Base-by-base conservation (phyloP, 37 sponge, comb jelly and placozoan species). In the Ephydatia muelleri region DNA sequence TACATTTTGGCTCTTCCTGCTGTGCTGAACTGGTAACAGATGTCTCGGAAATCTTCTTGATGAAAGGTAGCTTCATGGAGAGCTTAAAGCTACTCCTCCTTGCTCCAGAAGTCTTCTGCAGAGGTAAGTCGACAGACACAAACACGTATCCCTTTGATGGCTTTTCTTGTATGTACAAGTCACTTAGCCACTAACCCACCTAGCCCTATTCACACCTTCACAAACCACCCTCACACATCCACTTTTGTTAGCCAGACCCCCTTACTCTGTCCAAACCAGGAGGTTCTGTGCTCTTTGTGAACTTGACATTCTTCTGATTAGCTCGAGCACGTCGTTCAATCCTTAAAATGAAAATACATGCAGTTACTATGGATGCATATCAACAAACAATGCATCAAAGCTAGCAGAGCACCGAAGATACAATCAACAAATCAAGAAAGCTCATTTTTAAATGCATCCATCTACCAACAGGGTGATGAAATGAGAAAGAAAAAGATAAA, bases 261-360 rank as follows among this genome's bases (percentile, higher is more conserved):
- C 79, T 21, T 39, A 86, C 82, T 80, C 78, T 87, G 71, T 80
- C 78, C 4, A 85, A 72, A 27, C 40, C 82, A 28, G 86, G 76
- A 28, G 72, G 19, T 23, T 70, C 27, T 28, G 81, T 82, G 25
- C 57, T 70, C 73, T 81, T 73, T 28, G 86, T 83, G 82, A 97
- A 97, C 81, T 97, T 94, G 14, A 97, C 97, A 76, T 81, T 85
- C 82, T 88, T 93, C 34, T 84, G 84, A 30, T 76, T 69, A 25
- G 93, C 35, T 66, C 80, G 79, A 30, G 80, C 75, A 37, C 83
- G 73, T 34, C 89, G 88, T 72, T 91, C 98, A 75, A 93, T 72
- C 80, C 97, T 97, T 68, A 3, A 81, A 40, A 78, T 31, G 28
- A 12, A 26, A 33, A 5, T 16, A 28, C 28, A 26, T 75, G 19